Evolutionary conservation across 2,797 vertebrate genomes (phyloP).

Genomic region (Sphenopsis melanotis): DNA sequence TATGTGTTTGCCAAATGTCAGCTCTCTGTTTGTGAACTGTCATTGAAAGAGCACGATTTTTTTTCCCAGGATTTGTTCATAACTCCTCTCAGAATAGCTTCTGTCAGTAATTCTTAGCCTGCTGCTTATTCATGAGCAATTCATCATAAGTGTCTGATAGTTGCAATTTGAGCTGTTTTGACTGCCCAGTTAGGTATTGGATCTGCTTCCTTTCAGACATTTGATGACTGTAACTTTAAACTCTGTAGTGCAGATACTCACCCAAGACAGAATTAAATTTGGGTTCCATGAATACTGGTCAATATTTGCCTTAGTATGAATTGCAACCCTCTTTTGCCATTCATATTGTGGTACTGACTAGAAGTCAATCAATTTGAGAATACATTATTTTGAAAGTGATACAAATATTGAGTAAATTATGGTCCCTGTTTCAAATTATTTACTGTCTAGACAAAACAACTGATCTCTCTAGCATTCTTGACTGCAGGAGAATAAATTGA

Average conservation of each 20-base stretch:
- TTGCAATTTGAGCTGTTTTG: slow-evolving; percentile 31
- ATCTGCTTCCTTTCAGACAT: slow-evolving; percentile 3
- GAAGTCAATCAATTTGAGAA: not conserved
- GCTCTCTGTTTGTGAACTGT: slow-evolving; percentile 48
- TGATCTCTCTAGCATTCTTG: not conserved
- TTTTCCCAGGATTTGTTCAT: not conserved
- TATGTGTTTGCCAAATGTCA: slow-evolving; percentile 55
- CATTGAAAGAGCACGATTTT: not conserved
- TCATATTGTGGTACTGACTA: not conserved
- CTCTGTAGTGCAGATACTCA: not conserved
- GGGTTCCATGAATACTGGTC: not conserved
- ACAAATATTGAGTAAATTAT: not conserved
- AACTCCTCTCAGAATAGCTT: slow-evolving; percentile 1
- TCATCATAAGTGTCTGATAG: slow-evolving; percentile 11
- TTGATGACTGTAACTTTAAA: slow-evolving; percentile 15
- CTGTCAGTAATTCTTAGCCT: slow-evolving; percentile 36
- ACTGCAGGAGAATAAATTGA: not conserved
- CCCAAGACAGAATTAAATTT: not conserved
- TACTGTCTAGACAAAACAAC: not conserved
- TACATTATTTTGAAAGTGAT: not conserved
- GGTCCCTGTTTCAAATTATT: not conserved
- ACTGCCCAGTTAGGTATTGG: not conserved
- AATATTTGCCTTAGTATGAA: not conserved
- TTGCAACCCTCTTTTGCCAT: not conserved
- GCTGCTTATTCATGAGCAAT: slow-evolving; percentile 32